Evolutionary conservation across 2,888 invertebrate genomes (phyloP).

Genomic region (Drosophila vallismaia): DNA sequence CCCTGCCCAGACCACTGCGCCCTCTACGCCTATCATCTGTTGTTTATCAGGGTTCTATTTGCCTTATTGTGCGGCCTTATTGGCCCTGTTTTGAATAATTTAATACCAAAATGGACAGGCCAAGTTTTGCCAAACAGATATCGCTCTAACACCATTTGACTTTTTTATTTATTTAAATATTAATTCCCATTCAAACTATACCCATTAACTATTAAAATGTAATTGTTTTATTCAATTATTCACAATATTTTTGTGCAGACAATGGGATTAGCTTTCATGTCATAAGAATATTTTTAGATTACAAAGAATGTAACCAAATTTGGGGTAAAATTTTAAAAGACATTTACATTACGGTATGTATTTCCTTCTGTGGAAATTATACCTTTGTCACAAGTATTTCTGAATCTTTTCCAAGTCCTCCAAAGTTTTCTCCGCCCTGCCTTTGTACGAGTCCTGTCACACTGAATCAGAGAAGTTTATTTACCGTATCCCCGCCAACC

Average conservation of each 20-base stretch:
- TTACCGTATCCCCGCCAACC: conserved; percentile 1
- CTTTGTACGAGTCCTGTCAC: conserved; percentile 36
- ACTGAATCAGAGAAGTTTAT: conserved; percentile 42
- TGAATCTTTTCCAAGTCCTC: neutral
- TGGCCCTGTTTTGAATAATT: conserved; percentile 39
- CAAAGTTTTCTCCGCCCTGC: conserved; percentile 24
- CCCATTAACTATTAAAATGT: neutral
- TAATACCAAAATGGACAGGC: conserved; percentile 47
- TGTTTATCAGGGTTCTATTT: conserved; percentile 28
- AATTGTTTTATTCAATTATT: neutral
- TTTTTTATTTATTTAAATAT: neutral
- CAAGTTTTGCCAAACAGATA: conserved; percentile 23
- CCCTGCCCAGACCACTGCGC: conserved; percentile 5
- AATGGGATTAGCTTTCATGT: neutral
- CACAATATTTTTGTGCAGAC: neutral
- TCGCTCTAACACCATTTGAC: neutral
- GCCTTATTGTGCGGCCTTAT: conserved; percentile 20
- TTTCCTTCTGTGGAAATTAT: neutral
- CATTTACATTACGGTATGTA: neutral
- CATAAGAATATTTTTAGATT: too few species aligned
- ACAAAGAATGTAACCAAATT: too few species aligned
- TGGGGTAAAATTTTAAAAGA: neutral
- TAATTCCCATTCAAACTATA: neutral
- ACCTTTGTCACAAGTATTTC: neutral
- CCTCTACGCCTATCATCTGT: conserved; percentile 40